A percentile compares a stretch with the other conserved stretches of the same genome.
These are phyloP conservation scores for Trematomus loennbergii DNA, from an alignment of 2,113 vertebrate species.

Conservation along the genomic window DNA sequence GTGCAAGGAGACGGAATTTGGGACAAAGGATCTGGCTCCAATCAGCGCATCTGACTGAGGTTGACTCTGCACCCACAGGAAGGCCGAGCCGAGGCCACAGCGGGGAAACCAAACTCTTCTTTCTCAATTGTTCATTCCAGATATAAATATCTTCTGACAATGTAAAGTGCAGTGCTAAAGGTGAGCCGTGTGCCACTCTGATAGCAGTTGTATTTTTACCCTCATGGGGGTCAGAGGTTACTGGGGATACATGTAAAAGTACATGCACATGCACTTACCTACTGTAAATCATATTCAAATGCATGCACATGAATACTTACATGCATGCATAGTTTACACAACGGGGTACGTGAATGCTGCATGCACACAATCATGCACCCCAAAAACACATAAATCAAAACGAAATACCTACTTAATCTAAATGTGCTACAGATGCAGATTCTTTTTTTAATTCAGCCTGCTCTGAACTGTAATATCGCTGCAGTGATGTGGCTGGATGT, in stretches of 20 bases:
- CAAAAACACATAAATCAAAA: background rate
- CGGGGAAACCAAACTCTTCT: constrained; percentile 69
- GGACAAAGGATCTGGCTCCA: constrained; percentile 76
- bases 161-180: constrained; percentile 42
- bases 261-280: background rate
- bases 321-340: background rate
- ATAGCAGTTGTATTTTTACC: constrained; percentile 30
- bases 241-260: constrained; percentile 1
- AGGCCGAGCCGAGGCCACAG: constrained; percentile 62
- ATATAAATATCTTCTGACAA: constrained; percentile 74
- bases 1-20: constrained; percentile 56
- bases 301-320: background rate
- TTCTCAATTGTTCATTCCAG: constrained; percentile 68
- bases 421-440: background rate
- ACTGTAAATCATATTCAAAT: constrained; percentile 5
- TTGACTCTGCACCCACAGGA: constrained; percentile 73
- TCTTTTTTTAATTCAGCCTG: no score
- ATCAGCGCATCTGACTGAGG: constrained; percentile 68
- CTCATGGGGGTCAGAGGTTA: constrained; percentile 20
- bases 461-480: constrained; percentile 1
- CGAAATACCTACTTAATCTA: background rate
- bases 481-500: constrained; percentile 23
- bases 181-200: constrained; percentile 53
- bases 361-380: background rate
- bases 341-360: background rate